Conservation (phyloP, 2,113 vertebrate genomes). For the Ursus arctos region DNA sequence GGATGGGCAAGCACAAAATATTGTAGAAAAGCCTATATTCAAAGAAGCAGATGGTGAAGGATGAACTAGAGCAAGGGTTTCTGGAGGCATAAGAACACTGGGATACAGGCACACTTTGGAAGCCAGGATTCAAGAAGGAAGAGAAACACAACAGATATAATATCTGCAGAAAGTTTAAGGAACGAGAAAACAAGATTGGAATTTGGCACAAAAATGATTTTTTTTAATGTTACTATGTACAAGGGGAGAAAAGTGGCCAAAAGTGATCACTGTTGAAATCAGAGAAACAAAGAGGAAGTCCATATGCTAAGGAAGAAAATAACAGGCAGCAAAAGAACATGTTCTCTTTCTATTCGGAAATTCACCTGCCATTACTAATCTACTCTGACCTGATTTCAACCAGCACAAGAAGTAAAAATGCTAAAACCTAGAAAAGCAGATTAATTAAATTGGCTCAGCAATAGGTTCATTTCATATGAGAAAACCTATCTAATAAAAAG, state of each 20-base stretch:
- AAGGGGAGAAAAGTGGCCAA: background rate
- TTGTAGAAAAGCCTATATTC: background rate
- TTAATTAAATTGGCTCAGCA: background rate
- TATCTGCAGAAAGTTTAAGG: background rate
- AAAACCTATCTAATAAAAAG: background rate
- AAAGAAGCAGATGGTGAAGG: background rate
- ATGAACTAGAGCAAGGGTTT: background rate
- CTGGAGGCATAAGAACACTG: background rate
- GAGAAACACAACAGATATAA: background rate
- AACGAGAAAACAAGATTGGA: background rate
- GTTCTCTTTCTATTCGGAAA: background rate
- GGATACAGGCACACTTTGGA: background rate
- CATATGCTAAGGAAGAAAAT: background rate
- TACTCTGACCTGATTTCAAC: background rate
- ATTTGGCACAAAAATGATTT: conserved; percentile 18
- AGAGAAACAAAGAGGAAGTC: background rate
- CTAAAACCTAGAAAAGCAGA: background rate
- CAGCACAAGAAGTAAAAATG: background rate
- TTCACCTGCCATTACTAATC: background rate
- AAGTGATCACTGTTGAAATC: background rate
- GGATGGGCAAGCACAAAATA: background rate
- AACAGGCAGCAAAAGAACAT: background rate
- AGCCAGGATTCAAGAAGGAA: background rate
- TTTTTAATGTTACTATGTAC: background rate
- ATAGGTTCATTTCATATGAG: background rate